Conservation (phyloP, 2,888 invertebrate genomes). For the Clitarchus hookeri region DNA sequence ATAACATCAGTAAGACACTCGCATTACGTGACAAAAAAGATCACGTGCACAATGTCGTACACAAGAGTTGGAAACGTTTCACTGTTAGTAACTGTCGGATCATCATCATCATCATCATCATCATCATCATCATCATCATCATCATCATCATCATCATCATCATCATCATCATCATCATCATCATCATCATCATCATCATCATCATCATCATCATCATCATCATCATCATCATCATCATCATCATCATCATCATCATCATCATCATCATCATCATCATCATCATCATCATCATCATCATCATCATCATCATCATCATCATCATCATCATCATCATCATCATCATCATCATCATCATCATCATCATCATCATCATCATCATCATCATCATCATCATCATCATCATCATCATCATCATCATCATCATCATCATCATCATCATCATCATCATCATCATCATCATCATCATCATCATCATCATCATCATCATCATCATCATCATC, state of each 20-base stretch:
- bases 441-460: conserved; percentile 16
- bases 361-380: not conserved
- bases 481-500: conserved; percentile 16
- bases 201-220: conserved; percentile 16
- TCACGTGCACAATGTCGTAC: no score
- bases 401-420: conserved; percentile 16
- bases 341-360: not conserved
- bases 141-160: conserved; percentile 16
- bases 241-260: conserved; percentile 16
- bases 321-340: not conserved
- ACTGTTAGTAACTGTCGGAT: no score
- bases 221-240: conserved; percentile 16
- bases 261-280: conserved; percentile 16
- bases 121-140: conserved; percentile 16
- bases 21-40: no score
- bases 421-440: conserved; percentile 16
- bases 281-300: conserved; percentile 16
- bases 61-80: no score
- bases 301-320: conserved; percentile 16
- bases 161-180: conserved; percentile 16
- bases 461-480: conserved; percentile 16
- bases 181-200: conserved; percentile 16
- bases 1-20: no score
- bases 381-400: conserved; percentile 4
- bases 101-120: conserved; percentile 16